Evolutionary conservation across 2,797 vertebrate genomes (phyloP).

Genomic region (Syncerus caffer): DNA sequence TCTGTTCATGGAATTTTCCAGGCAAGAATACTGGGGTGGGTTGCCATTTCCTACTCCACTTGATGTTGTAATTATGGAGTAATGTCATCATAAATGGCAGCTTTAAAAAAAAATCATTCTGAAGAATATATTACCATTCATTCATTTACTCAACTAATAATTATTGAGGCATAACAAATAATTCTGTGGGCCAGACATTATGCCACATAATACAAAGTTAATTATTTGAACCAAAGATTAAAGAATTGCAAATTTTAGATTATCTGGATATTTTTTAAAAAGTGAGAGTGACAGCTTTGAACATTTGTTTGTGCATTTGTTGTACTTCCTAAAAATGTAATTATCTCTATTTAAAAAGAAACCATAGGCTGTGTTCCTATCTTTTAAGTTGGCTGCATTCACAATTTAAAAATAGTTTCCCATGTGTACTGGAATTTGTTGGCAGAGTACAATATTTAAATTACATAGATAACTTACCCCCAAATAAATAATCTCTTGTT

Average conservation of each 20-base stretch:
- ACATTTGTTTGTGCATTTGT: slow-evolving; percentile 64
- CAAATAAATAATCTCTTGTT: slow-evolving; percentile 38
- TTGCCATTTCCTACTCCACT: background rate
- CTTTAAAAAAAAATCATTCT: slow-evolving; percentile 28
- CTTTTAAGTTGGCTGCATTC: slow-evolving; percentile 48
- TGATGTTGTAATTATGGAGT: slow-evolving; percentile 12
- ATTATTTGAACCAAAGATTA: slow-evolving; percentile 5
- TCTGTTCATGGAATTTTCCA: background rate
- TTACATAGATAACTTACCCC: slow-evolving; percentile 41
- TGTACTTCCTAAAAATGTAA: slow-evolving; percentile 49
- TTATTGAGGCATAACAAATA: background rate
- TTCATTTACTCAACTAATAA: background rate
- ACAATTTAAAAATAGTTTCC: slow-evolving; percentile 62
- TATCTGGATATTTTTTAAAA: background rate
- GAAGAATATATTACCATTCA: background rate
- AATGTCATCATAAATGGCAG: background rate
- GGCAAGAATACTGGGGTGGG: background rate
- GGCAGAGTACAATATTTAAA: slow-evolving; percentile 39
- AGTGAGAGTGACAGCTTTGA: slow-evolving; percentile 38
- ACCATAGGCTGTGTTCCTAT: background rate
- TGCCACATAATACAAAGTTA: background rate
- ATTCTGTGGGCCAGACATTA: background rate
- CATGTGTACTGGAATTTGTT: slow-evolving; percentile 37
- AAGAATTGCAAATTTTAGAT: slow-evolving; percentile 30
- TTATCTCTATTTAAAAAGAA: slow-evolving; percentile 66